Percentiles rank a stretch among this genome's conserved stretches.
phyloP scores from a whole-genome alignment of 2,113 vertebrate genomes.

The Pelmatolapia mariae region DNA sequence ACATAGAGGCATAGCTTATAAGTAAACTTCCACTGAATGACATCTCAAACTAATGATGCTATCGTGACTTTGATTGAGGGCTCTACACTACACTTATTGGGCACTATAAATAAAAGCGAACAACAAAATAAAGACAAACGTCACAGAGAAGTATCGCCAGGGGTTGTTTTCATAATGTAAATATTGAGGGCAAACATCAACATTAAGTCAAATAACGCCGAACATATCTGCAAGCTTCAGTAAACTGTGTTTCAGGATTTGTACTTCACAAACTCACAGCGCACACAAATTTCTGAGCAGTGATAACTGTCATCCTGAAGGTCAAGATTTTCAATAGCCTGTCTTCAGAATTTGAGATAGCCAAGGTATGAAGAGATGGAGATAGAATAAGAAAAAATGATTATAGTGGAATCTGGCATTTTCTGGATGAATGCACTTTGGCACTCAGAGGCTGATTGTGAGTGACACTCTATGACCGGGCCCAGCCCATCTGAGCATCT shows the following conservation, averaged over 20 bases:
- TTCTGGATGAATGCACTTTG: constrained; percentile 68
- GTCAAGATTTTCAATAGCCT: constrained; percentile 51
- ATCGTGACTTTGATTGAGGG: background rate
- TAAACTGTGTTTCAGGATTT: constrained; percentile 12
- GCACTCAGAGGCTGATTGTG: constrained; percentile 58
- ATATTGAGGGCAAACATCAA: background rate
- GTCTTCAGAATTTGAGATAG: constrained; percentile 28
- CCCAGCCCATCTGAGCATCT: constrained; percentile 53
- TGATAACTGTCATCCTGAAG: constrained; percentile 55
- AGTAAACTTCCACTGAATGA: too few species aligned
- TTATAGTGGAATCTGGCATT: constrained; percentile 65
- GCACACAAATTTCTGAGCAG: constrained; percentile 27
- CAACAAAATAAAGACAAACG: background rate
- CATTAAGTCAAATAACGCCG: background rate
- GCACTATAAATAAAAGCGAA: background rate
- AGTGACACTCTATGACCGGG: constrained; percentile 62
- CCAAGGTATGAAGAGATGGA: constrained; percentile 38
- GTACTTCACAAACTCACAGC: constrained; percentile 21
- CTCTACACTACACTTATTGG: background rate
- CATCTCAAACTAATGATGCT: background rate
- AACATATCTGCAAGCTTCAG: background rate
- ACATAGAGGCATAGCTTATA: background rate
- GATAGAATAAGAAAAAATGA: constrained; percentile 60
- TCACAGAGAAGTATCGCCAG: background rate
- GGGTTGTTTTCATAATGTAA: background rate